Conservation (phyloP, 1,140 invertebrate species). For the Drosophila auraria region DNA sequence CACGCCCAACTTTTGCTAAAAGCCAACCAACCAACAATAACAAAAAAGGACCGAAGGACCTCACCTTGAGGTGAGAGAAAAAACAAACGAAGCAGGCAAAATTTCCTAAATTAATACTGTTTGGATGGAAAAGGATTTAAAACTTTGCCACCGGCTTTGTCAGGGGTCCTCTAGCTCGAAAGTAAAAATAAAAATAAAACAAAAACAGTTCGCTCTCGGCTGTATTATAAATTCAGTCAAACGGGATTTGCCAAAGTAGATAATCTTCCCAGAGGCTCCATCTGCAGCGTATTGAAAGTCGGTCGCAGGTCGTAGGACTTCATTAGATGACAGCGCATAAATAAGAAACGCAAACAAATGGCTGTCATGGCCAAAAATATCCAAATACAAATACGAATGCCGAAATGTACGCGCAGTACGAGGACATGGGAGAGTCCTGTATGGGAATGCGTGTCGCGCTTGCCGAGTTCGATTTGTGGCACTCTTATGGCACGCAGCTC, state of each 20-base stretch:
- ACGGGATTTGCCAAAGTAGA: conserved; percentile 43
- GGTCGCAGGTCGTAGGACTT: conserved; percentile 40
- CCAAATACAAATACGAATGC: conserved; percentile 3
- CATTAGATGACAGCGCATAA: conserved; percentile 60
- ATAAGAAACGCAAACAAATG: conserved; percentile 56
- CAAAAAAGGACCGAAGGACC: background rate
- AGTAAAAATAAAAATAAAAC: conserved; percentile 20
- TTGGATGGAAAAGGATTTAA: conserved; percentile 35
- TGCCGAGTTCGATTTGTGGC: conserved; percentile 43
- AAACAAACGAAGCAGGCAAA: background rate
- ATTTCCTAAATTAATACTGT: conserved; percentile 41
- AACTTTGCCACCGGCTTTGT: conserved; percentile 32
- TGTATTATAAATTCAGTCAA: conserved; percentile 47
- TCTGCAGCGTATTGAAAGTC: conserved; percentile 22
- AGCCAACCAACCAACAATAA: background rate
- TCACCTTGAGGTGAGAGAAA: conserved; percentile 25
- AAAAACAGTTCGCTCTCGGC: background rate
- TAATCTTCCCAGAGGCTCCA: conserved; percentile 37
- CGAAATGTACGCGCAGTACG: background rate
- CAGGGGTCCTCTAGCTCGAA: conserved; percentile 8
- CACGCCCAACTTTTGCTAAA: conserved; percentile 1
- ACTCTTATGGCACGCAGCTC: conserved; percentile 2
- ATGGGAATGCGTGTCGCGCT: conserved; percentile 18
- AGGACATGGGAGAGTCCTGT: background rate
- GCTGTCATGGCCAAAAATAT: conserved; percentile 55